Conservation (phyloP, 2,113 vertebrate species). For the Tyrannus savana region DNA sequence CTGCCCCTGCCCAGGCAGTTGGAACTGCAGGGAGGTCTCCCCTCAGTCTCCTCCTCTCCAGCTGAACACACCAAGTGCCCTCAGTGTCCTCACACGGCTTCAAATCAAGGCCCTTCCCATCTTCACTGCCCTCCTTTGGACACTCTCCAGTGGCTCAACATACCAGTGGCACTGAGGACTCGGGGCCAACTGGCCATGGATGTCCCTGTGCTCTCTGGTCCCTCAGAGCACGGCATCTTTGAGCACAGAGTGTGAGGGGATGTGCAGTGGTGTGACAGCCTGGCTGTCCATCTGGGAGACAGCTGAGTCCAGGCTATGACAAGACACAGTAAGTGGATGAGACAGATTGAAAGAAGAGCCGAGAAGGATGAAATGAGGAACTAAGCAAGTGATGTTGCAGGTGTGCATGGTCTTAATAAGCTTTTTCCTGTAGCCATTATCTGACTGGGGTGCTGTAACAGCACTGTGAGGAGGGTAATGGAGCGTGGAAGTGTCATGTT, state of each 20-base stretch:
- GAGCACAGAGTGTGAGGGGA: rapidly evolving
- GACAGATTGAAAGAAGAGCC: neutral
- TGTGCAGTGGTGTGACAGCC: neutral
- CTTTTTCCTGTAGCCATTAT: neutral
- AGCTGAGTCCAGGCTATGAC: neutral
- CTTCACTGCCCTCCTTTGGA: neutral
- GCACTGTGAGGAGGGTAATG: neutral
- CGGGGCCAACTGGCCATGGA: neutral
- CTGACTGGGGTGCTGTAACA: neutral
- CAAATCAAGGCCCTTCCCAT: neutral
- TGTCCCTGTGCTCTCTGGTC: neutral
- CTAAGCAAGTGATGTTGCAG: neutral
- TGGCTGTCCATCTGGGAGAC: neutral
- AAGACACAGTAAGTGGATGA: neutral
- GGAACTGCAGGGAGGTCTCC: neutral
- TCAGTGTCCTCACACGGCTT: neutral
- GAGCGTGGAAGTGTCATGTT: neutral
- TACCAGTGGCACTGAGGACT: neutral
- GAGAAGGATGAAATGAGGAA: neutral
- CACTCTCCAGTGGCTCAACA: neutral
- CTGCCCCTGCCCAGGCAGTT: neutral
- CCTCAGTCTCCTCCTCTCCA: neutral
- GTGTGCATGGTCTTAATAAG: neutral
- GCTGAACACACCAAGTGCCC: neutral
- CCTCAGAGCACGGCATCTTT: neutral